Evolutionary conservation across 2,888 invertebrate species (phyloP).

Genomic region (Cistogaster globosa): DNA sequence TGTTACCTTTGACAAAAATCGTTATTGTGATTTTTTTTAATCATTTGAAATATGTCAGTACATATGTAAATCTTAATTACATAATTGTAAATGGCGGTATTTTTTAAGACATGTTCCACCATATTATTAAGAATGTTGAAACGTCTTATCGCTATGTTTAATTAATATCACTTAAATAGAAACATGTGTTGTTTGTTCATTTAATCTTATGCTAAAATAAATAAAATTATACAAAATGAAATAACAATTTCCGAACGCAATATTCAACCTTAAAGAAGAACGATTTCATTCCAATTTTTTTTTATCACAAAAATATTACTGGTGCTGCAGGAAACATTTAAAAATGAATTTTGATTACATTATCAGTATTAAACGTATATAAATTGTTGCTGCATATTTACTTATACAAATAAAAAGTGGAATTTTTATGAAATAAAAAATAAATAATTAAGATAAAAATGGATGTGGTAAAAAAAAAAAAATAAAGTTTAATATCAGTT

Average conservation of each 20-base stretch:
- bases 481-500: not conserved
- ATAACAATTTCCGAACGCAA: constrained; percentile 18
- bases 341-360: constrained; percentile 11
- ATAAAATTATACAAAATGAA: constrained; percentile 10
- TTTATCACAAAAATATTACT: constrained; percentile 7
- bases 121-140: too few relatives aligned
- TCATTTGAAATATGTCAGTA: too few relatives aligned
- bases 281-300: not conserved
- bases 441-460: constrained; percentile 1
- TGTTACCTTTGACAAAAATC: too few relatives aligned
- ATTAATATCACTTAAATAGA: constrained; percentile 35
- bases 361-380: constrained; percentile 17
- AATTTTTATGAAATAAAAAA: constrained; percentile 31
- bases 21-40: too few relatives aligned
- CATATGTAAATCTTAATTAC: too few relatives aligned
- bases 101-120: too few relatives aligned
- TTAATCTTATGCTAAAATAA: constrained; percentile 35
- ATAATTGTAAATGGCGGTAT: too few relatives aligned
- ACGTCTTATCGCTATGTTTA: constrained; percentile 38
- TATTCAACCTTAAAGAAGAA: not conserved
- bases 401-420: not conserved
- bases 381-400: constrained; percentile 7
- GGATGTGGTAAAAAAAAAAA: not conserved
- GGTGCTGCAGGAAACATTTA: constrained; percentile 20
- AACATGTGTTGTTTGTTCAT: constrained; percentile 27